Base-by-base conservation (phyloP, 1,140 invertebrate genomes). In the Trichonephila clavata region DNA sequence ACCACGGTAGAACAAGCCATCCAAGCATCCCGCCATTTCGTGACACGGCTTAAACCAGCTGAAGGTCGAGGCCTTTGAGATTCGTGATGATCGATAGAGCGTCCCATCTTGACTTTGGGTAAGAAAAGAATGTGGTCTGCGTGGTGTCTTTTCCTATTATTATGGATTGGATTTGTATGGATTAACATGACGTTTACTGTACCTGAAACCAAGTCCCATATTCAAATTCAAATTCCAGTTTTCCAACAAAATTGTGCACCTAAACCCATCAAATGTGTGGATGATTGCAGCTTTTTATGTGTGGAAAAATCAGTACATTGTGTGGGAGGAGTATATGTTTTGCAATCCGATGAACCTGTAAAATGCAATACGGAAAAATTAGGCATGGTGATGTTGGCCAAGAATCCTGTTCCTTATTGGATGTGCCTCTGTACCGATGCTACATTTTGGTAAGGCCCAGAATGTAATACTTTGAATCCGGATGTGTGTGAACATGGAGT, bases 281-380 rank as follows among this genome's bases (percentile, higher is more conserved):
- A 77, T 24, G 88, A 90, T n/a, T 90, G 88, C 7, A 90, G 71
- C 16, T 81, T 90, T 60, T 39, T 90, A 39, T 90, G 88, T 18
- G 39, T 90, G 24, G 71, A 81, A 59, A 4, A 24, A 7, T 18
- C 27, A 1, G 68, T 43, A 7, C 13, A 0, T n/a, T 90, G 88
- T 39, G 27, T 90, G 0, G 86, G 86, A 10, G 90, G 59, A 27
- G 16, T 68, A 20, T 65, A 27, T 21, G 39, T 43, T 14, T 5
- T 68, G 10, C 8, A 24, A 86, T 0, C 10, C 24, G 14, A 43
- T 27, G 10, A 18, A n/a, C n/a, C 7, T 3, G 18, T 24, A 0
- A 1, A 39, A 8, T 88, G 86, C 39, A 13, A 86, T 14, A 20
- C 10, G 8, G 50, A 84, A 20, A 59, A 83, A 7, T 80, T 59